These are phyloP conservation scores for Gambusia holbrooki DNA, from an alignment of 2,113 vertebrate species.

Conservation along the genomic window DNA sequence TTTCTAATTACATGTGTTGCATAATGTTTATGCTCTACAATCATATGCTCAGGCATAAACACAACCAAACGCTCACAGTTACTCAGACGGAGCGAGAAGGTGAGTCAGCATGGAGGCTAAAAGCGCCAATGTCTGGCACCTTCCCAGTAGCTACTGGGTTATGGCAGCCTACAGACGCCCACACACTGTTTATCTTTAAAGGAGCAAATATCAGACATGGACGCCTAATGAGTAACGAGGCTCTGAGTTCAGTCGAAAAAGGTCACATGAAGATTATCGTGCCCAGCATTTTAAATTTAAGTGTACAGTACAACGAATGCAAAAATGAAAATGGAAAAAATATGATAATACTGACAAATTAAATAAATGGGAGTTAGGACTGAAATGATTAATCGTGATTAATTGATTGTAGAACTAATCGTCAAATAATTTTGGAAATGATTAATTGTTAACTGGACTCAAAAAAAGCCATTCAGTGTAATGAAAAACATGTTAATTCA, in stretches of 20 bases:
- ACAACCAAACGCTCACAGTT: conserved; percentile 18
- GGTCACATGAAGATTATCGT: conserved; percentile 15
- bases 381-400: too few species aligned
- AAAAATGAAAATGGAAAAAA: too few species aligned
- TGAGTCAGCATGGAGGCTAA: conserved; percentile 56
- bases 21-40: conserved; percentile 47
- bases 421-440: too few species aligned
- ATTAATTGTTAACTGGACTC: too few species aligned
- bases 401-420: too few species aligned
- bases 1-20: conserved; percentile 38
- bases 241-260: conserved; percentile 17
- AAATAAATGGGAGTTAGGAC: too few species aligned
- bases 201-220: conserved; percentile 54
- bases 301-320: not conserved
- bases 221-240: conserved; percentile 36
- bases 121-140: conserved; percentile 64
- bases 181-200: conserved; percentile 64
- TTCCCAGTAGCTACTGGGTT: conserved; percentile 57
- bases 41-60: conserved; percentile 29
- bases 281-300: not conserved
- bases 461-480: too few species aligned
- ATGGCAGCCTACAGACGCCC: conserved; percentile 58
- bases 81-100: conserved; percentile 39
- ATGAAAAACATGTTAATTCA: too few species aligned
- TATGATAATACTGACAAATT: too few species aligned